A percentile compares a stretch with the other conserved stretches of the same genome.
Conservation (phyloP, 2,888 invertebrate species). For the Chrysodeixis includens region DNA sequence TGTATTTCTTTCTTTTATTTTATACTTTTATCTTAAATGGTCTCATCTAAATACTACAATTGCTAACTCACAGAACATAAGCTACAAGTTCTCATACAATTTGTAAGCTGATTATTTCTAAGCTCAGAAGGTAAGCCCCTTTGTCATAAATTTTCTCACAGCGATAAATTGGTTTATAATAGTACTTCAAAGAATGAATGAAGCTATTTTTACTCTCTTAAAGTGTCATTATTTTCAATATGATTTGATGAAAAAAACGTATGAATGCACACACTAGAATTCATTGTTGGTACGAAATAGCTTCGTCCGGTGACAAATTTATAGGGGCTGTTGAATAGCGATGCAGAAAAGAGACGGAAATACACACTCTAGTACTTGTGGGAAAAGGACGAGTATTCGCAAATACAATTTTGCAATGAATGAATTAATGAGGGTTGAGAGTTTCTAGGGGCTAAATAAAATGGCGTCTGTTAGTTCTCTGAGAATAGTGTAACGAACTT, state of each 20-base stretch:
- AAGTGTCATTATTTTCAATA: constrained; percentile 31
- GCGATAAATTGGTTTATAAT: neutral
- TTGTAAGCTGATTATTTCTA: too few species aligned
- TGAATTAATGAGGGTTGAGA: neutral
- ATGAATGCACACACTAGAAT: constrained; percentile 32
- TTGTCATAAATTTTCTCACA: constrained; percentile 1
- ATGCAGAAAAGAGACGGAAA: constrained; percentile 33
- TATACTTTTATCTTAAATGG: too few species aligned
- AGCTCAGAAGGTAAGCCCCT: neutral
- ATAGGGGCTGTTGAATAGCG: constrained; percentile 53
- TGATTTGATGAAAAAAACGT: constrained; percentile 46
- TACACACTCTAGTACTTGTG: neutral
- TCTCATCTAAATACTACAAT: too few species aligned
- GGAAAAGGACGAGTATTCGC: constrained; percentile 17
- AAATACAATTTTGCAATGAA: constrained; percentile 19
- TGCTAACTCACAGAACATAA: too few species aligned
- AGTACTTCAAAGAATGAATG: constrained; percentile 5
- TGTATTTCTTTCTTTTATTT: too few species aligned
- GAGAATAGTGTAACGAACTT: neutral
- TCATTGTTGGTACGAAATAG: constrained; percentile 44
- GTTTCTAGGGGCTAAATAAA: constrained; percentile 11
- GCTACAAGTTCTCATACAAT: too few species aligned
- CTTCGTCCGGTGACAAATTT: constrained; percentile 51
- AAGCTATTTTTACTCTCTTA: constrained; percentile 15
- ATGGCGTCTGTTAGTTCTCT: neutral